These are phyloP conservation scores for Drosophila lacicola DNA, from an alignment of 2,888 invertebrate genomes.

Conservation along the genomic window DNA sequence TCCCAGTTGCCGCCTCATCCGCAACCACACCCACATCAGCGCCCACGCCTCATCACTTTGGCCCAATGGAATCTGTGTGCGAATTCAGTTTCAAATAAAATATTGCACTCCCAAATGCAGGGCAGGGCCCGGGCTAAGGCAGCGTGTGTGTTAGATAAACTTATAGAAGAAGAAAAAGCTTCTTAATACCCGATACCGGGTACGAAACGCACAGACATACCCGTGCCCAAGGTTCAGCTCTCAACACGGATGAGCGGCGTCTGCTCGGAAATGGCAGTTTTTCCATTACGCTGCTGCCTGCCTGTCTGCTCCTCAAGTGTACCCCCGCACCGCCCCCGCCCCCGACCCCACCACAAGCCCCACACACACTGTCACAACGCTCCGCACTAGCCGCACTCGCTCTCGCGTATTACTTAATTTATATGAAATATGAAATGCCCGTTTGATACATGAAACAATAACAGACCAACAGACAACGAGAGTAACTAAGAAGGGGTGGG, in stretches of 20 bases:
- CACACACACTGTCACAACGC: neutral
- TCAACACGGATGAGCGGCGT: constrained; percentile 55
- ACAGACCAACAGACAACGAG: constrained; percentile 6
- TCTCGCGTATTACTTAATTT: constrained; percentile 69
- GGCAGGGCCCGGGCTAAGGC: constrained; percentile 6
- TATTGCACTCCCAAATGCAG: constrained; percentile 73
- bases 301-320: constrained; percentile 42
- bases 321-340: neutral
- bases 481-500: neutral
- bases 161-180: neutral
- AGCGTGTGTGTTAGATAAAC: constrained; percentile 32
- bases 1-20: too few species aligned
- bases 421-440: constrained; percentile 62
- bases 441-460: constrained; percentile 33
- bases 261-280: constrained; percentile 75
- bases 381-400: constrained; percentile 9
- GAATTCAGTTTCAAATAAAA: constrained; percentile 70
- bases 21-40: constrained; percentile 2
- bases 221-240: constrained; percentile 13
- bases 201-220: constrained; percentile 14
- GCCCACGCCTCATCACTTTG: constrained; percentile 23
- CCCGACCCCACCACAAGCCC: neutral
- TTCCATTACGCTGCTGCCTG: constrained; percentile 68
- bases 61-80: constrained; percentile 50
- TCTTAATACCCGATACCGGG: constrained; percentile 1